These are phyloP conservation scores for Myanophis thanlyinensis DNA, from an alignment of 2,113 vertebrate genomes.

Conservation along the genomic window DNA sequence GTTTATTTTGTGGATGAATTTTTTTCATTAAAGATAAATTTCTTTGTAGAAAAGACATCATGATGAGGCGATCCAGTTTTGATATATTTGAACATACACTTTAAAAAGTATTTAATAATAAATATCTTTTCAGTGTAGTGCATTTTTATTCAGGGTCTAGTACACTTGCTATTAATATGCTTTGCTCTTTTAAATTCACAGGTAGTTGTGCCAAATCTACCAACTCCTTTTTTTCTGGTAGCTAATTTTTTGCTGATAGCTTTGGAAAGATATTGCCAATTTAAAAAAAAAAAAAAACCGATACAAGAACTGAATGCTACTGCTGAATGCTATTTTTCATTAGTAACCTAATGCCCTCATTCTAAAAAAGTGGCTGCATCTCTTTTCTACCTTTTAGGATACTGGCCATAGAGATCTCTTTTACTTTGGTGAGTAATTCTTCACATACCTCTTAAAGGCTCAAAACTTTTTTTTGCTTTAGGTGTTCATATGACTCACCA, in stretches of 20 bases:
- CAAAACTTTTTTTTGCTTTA: slow-evolving; percentile 36
- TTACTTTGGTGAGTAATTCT: slow-evolving; percentile 46
- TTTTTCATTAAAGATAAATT: neutral
- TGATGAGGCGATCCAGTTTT: neutral
- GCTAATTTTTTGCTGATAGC: too few relatives aligned
- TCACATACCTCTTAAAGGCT: slow-evolving; percentile 52
- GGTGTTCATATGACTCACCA: slow-evolving; percentile 41
- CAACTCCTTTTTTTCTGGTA: neutral
- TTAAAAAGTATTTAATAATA: neutral
- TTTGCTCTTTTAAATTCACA: neutral
- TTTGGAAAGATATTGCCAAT: slow-evolving; percentile 5
- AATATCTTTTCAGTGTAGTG: neutral
- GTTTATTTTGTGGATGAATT: neutral
- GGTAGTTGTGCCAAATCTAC: neutral
- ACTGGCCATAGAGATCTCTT: slow-evolving; percentile 17
- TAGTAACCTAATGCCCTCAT: neutral
- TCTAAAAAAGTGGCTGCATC: neutral
- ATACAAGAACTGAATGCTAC: neutral
- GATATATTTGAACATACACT: neutral
- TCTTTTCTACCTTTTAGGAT: neutral
- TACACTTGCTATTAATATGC: neutral
- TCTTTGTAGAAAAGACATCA: neutral
- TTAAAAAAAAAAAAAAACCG: neutral
- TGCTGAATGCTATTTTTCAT: neutral
- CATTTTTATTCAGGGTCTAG: neutral